These are phyloP conservation scores for Leptura quadrifasciata DNA, from an alignment of 2,888 invertebrate genomes.

Conservation along the genomic window DNA sequence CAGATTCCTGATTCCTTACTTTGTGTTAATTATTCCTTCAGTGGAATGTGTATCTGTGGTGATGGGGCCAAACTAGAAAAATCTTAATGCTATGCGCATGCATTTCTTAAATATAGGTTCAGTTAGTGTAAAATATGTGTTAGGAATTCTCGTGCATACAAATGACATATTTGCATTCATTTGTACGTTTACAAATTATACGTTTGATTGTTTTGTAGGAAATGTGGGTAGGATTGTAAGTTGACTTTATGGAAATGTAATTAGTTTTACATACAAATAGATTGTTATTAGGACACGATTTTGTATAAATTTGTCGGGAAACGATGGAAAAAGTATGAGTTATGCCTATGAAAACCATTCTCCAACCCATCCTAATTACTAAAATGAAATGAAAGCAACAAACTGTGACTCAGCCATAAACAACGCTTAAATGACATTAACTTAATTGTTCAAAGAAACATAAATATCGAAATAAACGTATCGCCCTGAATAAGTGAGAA, in stretches of 20 bases:
- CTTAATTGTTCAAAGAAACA: constrained; percentile 22
- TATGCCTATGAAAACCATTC: constrained; percentile 24
- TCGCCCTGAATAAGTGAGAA: constrained; percentile 10
- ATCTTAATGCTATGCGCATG: constrained; percentile 26
- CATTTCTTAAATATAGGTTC: constrained; percentile 51
- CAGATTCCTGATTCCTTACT: not conserved
- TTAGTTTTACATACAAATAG: constrained; percentile 46
- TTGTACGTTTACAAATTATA: constrained; percentile 61
- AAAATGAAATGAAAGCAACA: constrained; percentile 37
- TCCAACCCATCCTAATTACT: constrained; percentile 34
- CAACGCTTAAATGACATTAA: constrained; percentile 31
- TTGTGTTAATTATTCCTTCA: constrained; percentile 14
- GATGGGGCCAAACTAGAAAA: constrained; percentile 20
- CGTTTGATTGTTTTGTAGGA: constrained; percentile 59
- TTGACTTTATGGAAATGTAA: constrained; percentile 46
- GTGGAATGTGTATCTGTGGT: constrained; percentile 17
- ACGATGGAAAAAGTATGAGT: constrained; percentile 37
- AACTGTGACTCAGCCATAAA: constrained; percentile 20
- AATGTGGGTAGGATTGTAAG: constrained; percentile 56
- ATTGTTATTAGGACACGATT: constrained; percentile 45
- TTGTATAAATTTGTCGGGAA: constrained; percentile 39
- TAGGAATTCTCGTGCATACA: constrained; percentile 58
- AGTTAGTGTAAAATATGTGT: constrained; percentile 54
- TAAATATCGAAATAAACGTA: constrained; percentile 16
- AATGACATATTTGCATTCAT: constrained; percentile 61